A percentile compares a stretch with the other conserved stretches of the same genome.
Conservation (phyloP, 2,888 invertebrate species). For the Ceramica pisi region DNA sequence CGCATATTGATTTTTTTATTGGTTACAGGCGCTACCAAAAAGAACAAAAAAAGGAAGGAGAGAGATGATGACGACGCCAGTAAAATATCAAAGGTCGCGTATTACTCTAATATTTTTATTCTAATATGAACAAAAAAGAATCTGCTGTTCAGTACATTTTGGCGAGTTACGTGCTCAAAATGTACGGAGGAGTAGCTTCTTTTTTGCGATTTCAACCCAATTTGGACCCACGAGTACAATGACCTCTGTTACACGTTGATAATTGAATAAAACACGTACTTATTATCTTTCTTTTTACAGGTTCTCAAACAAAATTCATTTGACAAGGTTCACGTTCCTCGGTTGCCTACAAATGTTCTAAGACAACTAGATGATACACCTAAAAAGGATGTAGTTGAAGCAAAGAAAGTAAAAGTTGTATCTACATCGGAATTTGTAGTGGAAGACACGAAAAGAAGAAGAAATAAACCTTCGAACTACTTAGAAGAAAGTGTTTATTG, state of each 20-base stretch:
- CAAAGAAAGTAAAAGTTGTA: slow-evolving; percentile 71
- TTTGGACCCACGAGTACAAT: too few relatives aligned
- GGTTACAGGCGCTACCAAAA: slow-evolving; percentile 61
- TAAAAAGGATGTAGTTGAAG: slow-evolving; percentile 56
- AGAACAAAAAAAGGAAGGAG: slow-evolving; percentile 81
- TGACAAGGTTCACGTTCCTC: slow-evolving; percentile 78
- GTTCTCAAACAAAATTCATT: slow-evolving; percentile 76
- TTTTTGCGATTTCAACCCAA: too few relatives aligned
- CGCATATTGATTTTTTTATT: not conserved
- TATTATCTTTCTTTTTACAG: slow-evolving; percentile 65
- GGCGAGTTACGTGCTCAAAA: too few relatives aligned
- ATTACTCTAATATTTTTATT: not conserved
- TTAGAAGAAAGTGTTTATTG: slow-evolving; percentile 84
- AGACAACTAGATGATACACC: slow-evolving; percentile 80
- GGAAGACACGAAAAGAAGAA: slow-evolving; percentile 76
- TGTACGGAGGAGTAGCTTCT: too few relatives aligned
- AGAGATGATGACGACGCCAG: slow-evolving; percentile 76
- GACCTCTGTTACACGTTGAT: too few relatives aligned
- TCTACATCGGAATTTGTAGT: slow-evolving; percentile 83
- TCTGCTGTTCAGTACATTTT: too few relatives aligned
- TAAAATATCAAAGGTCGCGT: slow-evolving; percentile 75
- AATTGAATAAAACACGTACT: not conserved
- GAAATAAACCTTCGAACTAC: slow-evolving; percentile 84
- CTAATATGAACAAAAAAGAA: not conserved
- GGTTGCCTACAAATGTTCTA: slow-evolving; percentile 79